Percentiles rank a stretch among this genome's conserved stretches.
phyloP scores from a whole-genome alignment of 2,797 vertebrate genomes.

The Pyrrhura leucotis region DNA sequence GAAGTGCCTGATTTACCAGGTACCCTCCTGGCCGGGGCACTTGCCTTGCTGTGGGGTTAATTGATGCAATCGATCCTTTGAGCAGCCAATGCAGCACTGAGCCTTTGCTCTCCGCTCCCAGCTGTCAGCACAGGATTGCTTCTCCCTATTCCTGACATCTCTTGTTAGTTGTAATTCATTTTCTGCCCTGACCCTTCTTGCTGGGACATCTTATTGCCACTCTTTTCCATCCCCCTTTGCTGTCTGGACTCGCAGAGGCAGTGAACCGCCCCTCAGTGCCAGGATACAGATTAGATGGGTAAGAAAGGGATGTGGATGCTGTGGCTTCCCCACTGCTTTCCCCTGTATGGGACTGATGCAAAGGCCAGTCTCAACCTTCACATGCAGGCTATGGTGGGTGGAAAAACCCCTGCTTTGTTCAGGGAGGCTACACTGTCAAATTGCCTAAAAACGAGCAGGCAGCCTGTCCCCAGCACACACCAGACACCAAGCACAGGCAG shows the following conservation, averaged over 20 bases:
- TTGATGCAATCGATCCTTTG: not conserved
- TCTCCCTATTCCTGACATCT: not conserved
- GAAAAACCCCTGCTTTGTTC: not conserved
- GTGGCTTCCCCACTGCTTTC: not conserved
- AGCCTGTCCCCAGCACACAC: not conserved
- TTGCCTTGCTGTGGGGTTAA: not conserved
- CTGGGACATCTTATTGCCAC: not conserved
- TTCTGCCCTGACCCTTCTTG: not conserved
- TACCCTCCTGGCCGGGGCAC: not conserved
- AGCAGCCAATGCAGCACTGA: not conserved
- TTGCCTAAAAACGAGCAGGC: not conserved
- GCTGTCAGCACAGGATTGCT: not conserved
- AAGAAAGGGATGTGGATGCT: not conserved
- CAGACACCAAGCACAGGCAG: not conserved
- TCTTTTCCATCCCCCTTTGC: not conserved
- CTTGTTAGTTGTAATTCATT: not conserved
- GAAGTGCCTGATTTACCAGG: not conserved
- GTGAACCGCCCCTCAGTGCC: not conserved
- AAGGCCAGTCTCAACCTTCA: accelerated
- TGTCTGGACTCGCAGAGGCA: not conserved
- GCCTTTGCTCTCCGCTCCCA: not conserved
- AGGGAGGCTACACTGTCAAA: not conserved
- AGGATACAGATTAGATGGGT: not conserved
- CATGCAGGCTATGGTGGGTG: accelerated
- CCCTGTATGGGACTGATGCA: accelerated